Evolutionary conservation across 2,888 invertebrate genomes (phyloP).

Genomic region (Scaptomyza caliginosa): DNA sequence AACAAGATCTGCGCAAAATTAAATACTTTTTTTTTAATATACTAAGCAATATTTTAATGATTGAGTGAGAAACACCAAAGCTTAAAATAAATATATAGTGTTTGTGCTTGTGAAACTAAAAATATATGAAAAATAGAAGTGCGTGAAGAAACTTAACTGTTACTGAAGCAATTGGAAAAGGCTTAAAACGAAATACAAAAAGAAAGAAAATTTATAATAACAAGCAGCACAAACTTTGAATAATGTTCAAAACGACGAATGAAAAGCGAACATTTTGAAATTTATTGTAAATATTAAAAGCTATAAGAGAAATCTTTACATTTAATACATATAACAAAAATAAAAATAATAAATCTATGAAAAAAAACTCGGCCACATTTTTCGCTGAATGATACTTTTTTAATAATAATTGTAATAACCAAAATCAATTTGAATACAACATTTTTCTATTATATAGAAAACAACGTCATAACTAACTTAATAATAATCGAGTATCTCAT

Average conservation of each 20-base stretch:
- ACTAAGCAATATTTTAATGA: slow-evolving; percentile 72
- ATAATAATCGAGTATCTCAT: slow-evolving; percentile 26
- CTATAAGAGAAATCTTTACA: slow-evolving; percentile 26
- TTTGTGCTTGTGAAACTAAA: slow-evolving; percentile 32
- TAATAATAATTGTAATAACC: slow-evolving; percentile 51
- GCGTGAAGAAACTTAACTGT: slow-evolving; percentile 31
- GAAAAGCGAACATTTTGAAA: slow-evolving; percentile 27
- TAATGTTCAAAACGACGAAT: slow-evolving; percentile 15
- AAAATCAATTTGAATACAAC: slow-evolving; percentile 44
- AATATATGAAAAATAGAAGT: slow-evolving; percentile 17
- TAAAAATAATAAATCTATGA: slow-evolving; percentile 2
- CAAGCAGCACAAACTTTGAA: slow-evolving; percentile 26
- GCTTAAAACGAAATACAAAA: slow-evolving; percentile 36
- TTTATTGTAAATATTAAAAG: slow-evolving; percentile 50
- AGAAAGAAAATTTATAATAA: slow-evolving; percentile 28
- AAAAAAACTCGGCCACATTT: slow-evolving; percentile 31
- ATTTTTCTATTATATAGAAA: slow-evolving; percentile 78
- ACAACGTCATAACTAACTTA: slow-evolving; percentile 15
- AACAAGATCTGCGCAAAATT: slow-evolving; percentile 15
- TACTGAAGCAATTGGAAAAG: slow-evolving; percentile 60
- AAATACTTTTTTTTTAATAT: slow-evolving; percentile 44
- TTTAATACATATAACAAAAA: slow-evolving; percentile 26
- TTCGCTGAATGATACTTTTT: slow-evolving; percentile 57
- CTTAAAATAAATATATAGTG: slow-evolving; percentile 19
- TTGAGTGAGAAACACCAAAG: slow-evolving; percentile 67